Conservation (phyloP, 2,888 invertebrate species). For the Ellobium chinense region DNA sequence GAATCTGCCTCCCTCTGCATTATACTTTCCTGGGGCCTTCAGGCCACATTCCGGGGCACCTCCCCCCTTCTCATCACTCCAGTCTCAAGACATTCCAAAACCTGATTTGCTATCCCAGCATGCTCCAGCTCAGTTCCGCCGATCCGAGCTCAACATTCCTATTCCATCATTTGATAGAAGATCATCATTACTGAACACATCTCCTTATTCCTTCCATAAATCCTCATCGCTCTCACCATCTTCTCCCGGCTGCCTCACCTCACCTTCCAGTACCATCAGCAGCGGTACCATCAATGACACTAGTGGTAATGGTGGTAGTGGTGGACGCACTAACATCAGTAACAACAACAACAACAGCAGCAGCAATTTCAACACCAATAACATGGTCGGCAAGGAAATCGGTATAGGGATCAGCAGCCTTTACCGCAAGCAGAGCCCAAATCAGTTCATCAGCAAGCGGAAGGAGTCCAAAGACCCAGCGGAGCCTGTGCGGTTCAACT, state of each 20-base stretch:
- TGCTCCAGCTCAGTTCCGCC: not conserved
- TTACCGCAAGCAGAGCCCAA: not conserved
- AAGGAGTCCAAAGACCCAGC: not conserved
- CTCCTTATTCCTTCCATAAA: conserved; percentile 11
- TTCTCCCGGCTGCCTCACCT: conserved; percentile 26
- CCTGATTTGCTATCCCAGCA: not conserved
- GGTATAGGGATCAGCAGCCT: not conserved
- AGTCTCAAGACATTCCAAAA: not conserved
- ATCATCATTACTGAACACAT: not conserved
- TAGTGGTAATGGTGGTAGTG: not conserved
- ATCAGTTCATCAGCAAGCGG: not conserved
- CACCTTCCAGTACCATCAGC: conserved; percentile 14
- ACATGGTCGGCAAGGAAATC: not conserved
- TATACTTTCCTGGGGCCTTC: conserved; percentile 10
- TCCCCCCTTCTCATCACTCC: not conserved
- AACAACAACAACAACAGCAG: not conserved
- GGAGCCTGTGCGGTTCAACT: conserved; percentile 76
- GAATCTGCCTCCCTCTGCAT: not conserved
- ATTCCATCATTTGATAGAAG: conserved; percentile 2
- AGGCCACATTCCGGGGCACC: not conserved
- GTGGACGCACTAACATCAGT: not conserved
- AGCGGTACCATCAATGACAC: no score
- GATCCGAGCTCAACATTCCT: conserved; percentile 15
- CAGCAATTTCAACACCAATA: not conserved
- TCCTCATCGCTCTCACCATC: conserved; percentile 14